phyloP scores from a whole-genome alignment of 1,140 invertebrate genomes.

The Drosophila nigromelanica region DNA sequence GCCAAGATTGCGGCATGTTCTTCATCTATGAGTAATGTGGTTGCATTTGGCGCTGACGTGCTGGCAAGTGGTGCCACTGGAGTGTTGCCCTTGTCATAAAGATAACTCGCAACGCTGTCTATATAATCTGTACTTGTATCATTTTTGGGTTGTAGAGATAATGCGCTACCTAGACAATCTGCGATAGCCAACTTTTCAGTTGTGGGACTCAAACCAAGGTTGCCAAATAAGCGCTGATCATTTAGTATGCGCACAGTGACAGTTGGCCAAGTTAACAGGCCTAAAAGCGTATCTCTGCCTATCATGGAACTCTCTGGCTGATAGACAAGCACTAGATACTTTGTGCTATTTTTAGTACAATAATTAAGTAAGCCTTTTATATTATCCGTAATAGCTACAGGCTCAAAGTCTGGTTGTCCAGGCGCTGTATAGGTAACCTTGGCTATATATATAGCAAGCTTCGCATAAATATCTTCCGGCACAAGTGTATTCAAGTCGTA shows the following conservation, averaged over 20 bases:
- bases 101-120: conserved; percentile 14
- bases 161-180: background rate
- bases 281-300: conserved; percentile 52
- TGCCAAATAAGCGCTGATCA: conserved; percentile 16
- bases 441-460: conserved; percentile 23
- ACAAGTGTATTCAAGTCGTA: conserved; percentile 6
- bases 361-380: background rate
- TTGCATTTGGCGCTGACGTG: background rate
- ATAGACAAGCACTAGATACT: conserved; percentile 35
- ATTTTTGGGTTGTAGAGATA: background rate
- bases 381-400: background rate
- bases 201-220: conserved; percentile 22
- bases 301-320: conserved; percentile 40
- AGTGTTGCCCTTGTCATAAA: background rate
- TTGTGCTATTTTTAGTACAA: background rate
- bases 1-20: conserved; percentile 45
- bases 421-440: conserved; percentile 12
- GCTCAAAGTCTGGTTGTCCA: conserved; percentile 29
- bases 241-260: conserved; percentile 21
- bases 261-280: conserved; percentile 21
- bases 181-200: conserved; percentile 25
- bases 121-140: conserved; percentile 29
- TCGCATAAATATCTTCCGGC: conserved; percentile 17
- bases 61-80: conserved; percentile 10
- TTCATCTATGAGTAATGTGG: conserved; percentile 6